phyloP scores from a whole-genome alignment of 1,140 invertebrate genomes.

The Manduca sexta region DNA sequence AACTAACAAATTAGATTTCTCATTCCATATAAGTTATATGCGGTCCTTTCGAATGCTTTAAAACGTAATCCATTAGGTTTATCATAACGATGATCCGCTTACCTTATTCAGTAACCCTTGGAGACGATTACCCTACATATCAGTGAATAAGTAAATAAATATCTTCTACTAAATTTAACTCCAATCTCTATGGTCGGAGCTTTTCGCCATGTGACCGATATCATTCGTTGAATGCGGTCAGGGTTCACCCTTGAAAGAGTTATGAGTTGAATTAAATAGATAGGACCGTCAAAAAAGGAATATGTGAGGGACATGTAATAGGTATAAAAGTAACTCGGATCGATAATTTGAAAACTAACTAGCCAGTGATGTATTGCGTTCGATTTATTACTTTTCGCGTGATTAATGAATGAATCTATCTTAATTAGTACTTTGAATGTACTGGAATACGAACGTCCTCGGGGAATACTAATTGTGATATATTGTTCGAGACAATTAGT shows the following conservation, averaged over 20 bases:
- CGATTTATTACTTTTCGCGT: too few relatives aligned
- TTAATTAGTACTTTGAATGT: too few relatives aligned
- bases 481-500: too few relatives aligned
- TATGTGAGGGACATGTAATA: constrained; percentile 28
- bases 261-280: constrained; percentile 69
- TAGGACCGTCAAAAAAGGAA: constrained; percentile 60
- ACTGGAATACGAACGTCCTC: too few relatives aligned
- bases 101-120: constrained; percentile 36
- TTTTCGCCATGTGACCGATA: constrained; percentile 64
- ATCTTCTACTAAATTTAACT: constrained; percentile 71
- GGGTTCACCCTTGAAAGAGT: constrained; percentile 59
- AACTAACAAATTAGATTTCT: too few relatives aligned
- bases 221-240: constrained; percentile 58
- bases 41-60: constrained; percentile 2
- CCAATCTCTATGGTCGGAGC: constrained; percentile 46
- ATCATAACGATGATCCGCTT: constrained; percentile 32
- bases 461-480: too few relatives aligned
- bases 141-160: constrained; percentile 63
- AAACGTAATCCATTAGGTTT: constrained; percentile 33
- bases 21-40: too few relatives aligned
- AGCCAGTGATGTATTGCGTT: too few relatives aligned
- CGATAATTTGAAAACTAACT: too few relatives aligned
- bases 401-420: too few relatives aligned
- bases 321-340: too few relatives aligned
- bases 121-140: constrained; percentile 55